Conservation (phyloP, 2,797 vertebrate species). For the Acipenser oxyrinchus region DNA sequence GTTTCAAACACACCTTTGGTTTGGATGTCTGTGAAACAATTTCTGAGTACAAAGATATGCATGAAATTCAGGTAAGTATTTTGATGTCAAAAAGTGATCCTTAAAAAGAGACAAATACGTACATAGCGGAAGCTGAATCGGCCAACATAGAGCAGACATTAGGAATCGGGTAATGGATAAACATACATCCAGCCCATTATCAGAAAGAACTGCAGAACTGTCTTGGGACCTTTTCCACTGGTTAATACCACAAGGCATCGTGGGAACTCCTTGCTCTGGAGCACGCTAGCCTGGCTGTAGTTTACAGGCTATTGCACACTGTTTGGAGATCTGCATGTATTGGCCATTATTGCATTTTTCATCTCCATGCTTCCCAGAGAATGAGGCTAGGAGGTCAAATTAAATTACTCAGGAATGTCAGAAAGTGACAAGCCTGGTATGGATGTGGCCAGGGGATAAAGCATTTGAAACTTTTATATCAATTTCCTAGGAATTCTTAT, state of each 20-base stretch:
- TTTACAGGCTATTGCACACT: conserved; percentile 37
- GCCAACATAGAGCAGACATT: too few relatives aligned
- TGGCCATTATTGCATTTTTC: conserved; percentile 35
- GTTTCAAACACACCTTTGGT: too few relatives aligned
- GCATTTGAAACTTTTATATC: background rate
- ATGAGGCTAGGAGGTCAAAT: conserved; percentile 52
- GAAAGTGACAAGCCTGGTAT: conserved; percentile 25
- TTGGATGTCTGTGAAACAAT: too few relatives aligned
- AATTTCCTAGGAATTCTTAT: background rate
- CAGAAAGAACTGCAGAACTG: conserved; percentile 13
- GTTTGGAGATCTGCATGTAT: conserved; percentile 38
- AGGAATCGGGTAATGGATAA: too few relatives aligned
- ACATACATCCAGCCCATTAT: too few relatives aligned
- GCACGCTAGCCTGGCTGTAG: conserved; percentile 34
- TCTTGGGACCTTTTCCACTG: conserved; percentile 31
- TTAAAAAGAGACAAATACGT: too few relatives aligned
- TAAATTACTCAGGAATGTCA: conserved; percentile 63
- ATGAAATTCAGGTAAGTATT: too few relatives aligned
- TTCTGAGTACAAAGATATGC: too few relatives aligned
- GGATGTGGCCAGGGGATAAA: conserved; percentile 2
- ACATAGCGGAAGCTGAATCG: too few relatives aligned
- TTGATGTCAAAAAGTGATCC: too few relatives aligned
- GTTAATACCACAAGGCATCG: conserved; percentile 36
- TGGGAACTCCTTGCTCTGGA: conserved; percentile 43
- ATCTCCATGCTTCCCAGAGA: conserved; percentile 34